Evolutionary conservation across 2,113 vertebrate species (phyloP).

Genomic region (Perognathus longimembris): DNA sequence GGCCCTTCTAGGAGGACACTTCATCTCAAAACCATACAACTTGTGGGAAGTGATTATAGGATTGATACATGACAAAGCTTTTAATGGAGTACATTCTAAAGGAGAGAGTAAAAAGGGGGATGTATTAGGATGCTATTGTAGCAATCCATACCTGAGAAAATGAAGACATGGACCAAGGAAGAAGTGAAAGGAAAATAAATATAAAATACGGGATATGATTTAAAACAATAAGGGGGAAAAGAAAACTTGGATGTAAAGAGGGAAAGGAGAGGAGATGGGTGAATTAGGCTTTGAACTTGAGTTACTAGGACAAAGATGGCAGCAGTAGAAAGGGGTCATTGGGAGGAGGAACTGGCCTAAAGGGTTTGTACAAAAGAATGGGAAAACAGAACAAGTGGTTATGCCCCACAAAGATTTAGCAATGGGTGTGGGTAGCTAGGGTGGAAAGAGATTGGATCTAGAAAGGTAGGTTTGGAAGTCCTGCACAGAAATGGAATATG

Average conservation of each 20-base stretch:
- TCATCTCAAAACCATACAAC: not conserved
- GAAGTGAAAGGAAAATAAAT: not conserved
- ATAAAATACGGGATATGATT: not conserved
- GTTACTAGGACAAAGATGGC: conserved; percentile 15
- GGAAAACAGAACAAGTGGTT: not conserved
- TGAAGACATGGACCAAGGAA: not conserved
- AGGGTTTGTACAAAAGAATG: not conserved
- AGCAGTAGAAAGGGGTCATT: conserved; percentile 6
- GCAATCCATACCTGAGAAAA: conserved; percentile 36
- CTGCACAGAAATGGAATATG: conserved; percentile 7
- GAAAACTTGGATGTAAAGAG: not conserved
- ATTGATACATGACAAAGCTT: not conserved
- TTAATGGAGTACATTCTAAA: not conserved
- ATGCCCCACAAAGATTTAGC: not conserved
- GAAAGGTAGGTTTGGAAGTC: conserved; percentile 20
- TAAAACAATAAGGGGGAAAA: not conserved
- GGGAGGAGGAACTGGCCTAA: not conserved
- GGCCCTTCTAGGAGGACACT: not conserved
- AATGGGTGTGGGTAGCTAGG: not conserved
- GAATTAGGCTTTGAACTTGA: conserved; percentile 17
- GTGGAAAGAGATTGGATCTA: not conserved
- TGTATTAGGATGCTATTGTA: not conserved
- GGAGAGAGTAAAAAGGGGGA: not conserved
- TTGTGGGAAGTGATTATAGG: not conserved
- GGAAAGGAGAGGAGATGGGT: not conserved